Evolutionary conservation across 1,140 invertebrate species (phyloP).

Genomic region (Lucilia cuprina): DNA sequence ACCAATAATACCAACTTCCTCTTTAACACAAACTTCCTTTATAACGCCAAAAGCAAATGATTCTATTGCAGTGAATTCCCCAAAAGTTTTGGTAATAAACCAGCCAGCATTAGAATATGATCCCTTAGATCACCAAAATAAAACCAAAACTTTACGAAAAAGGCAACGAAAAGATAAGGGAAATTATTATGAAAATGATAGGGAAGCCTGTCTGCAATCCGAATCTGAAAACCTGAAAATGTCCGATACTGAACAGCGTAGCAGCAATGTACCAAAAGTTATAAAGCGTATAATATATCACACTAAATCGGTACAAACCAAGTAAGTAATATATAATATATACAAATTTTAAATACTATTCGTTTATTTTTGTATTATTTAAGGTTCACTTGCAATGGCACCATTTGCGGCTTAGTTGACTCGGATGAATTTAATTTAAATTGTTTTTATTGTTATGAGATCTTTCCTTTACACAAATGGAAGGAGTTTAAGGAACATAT

Average conservation of each 20-base stretch:
- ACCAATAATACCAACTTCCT: no score
- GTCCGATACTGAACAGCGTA: neutral
- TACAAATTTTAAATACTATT: neutral
- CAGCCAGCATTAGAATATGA: neutral
- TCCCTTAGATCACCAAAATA: neutral
- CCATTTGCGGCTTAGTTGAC: conserved; percentile 13
- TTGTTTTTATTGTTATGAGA: conserved; percentile 24
- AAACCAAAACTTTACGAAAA: neutral
- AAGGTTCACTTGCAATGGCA: conserved; percentile 16
- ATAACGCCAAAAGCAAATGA: neutral
- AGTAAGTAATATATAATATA: neutral
- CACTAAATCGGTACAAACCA: neutral
- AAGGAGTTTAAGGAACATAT: neutral
- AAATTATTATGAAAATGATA: neutral
- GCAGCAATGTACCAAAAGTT: neutral
- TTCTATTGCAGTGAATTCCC: neutral
- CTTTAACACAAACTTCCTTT: no score
- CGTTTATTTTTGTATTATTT: neutral
- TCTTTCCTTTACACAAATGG: neutral
- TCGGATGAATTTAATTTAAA: neutral
- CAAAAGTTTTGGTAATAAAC: neutral
- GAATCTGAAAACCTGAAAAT: neutral
- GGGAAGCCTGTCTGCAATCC: neutral
- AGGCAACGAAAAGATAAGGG: neutral
- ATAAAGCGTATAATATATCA: neutral